Evolutionary conservation across 2,888 invertebrate species (phyloP), one percentile per base, ranked within the genome.

Genomic region (Zygothrica quintamaculata): DNA sequence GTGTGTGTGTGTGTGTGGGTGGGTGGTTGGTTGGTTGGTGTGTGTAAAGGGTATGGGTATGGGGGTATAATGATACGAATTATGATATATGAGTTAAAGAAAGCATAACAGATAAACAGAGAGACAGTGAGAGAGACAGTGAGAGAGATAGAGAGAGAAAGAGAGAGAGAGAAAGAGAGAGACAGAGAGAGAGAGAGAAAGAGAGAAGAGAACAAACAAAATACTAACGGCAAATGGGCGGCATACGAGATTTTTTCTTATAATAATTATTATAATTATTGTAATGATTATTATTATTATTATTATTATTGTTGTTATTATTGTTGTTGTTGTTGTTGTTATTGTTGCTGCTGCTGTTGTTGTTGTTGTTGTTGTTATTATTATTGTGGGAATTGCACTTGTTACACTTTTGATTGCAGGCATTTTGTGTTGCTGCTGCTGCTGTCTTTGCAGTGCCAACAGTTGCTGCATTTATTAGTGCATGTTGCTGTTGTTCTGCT

Each of bases 201-300:
- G 5, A 22, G 13, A 62, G 62, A 73, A 51, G 55, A 69, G 43
- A 69, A 59, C 60, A 66, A 53, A 62, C 50, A 62, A 51, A 74
- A 90, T 90, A 90, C 90, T 90, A 90, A 90, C 90, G 90, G 90
- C 90, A 90, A 89, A 89, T 89, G 86, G 90, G 88, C 86, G 89
- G 88, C 88, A 90, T 87, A 88, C 91, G 90, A 82, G 90, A 88
- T 80, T 90, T 90, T 89, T 90, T 90, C 75, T 89, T 88, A 89
- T 90, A 90, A 84, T 89, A 90, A 76, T 90, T 90, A 86, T 90
- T 90, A 66, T 89, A 90, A 77, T 90, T 90, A 77, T 90, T 90
- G 84, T 90, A 90, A 81, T 89, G 89, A 64, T 84, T 84, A 68
- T 89, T 90, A 65, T 89, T 90, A 67, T 90, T 89, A 65, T 89